Conservation (phyloP, 2,113 vertebrate species). For the Colius striatus region DNA sequence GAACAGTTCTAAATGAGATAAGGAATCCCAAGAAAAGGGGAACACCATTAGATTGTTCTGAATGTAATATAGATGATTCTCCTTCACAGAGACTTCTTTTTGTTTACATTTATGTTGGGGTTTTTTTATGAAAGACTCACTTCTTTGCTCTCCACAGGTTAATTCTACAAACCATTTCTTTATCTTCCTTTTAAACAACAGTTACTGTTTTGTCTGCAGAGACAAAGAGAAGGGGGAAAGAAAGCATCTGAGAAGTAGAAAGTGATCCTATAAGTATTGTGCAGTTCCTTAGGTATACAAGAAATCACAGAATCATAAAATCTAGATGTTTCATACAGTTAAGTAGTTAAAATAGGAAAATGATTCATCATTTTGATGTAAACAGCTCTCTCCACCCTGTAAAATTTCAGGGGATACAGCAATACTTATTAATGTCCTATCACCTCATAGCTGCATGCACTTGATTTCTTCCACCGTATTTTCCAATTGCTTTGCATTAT, state of each 20-base stretch:
- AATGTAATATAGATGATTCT: background rate
- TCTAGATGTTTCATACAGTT: background rate
- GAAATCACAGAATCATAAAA: background rate
- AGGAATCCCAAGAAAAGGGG: background rate
- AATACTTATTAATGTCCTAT: background rate
- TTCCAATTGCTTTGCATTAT: background rate
- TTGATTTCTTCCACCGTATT: background rate
- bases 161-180: conserved; percentile 20
- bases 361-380: background rate
- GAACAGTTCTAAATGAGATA: conserved; percentile 59
- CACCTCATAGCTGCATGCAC: background rate
- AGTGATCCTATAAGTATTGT: background rate
- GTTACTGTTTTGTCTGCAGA: background rate
- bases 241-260: background rate
- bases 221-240: background rate
- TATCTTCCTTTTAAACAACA: conserved; percentile 4
- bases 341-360: background rate
- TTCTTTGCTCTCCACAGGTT: conserved; percentile 23
- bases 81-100: background rate
- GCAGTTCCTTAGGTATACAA: background rate
- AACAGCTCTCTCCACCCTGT: background rate
- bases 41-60: background rate
- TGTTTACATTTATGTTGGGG: background rate
- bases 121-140: background rate
- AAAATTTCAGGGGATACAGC: background rate